Conservation (phyloP, 2,888 invertebrate genomes). For the Eumerus sabulonum region DNA sequence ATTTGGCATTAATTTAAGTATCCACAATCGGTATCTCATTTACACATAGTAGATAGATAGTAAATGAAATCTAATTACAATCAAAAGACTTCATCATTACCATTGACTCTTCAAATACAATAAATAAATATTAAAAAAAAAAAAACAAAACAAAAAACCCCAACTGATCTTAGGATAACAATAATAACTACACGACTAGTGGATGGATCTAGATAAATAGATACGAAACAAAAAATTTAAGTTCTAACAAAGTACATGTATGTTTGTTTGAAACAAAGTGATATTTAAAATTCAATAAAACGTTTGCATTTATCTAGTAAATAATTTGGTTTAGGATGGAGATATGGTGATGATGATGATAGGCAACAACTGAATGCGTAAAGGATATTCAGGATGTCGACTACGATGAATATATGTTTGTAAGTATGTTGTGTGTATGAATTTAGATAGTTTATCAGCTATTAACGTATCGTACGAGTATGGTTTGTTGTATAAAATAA, state of each 20-base stretch:
- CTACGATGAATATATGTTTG: too few relatives aligned
- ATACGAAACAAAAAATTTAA: slow-evolving; percentile 13
- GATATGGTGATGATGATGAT: slow-evolving; percentile 31
- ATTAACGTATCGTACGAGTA: background rate
- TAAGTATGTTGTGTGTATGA: slow-evolving; percentile 1
- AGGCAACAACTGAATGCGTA: slow-evolving; percentile 21
- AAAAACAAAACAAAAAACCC: background rate
- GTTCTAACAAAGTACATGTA: background rate
- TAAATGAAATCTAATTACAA: too few relatives aligned
- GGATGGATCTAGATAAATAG: slow-evolving; percentile 66
- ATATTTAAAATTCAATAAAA: slow-evolving; percentile 20
- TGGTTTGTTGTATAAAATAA: slow-evolving; percentile 42
- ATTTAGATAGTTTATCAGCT: slow-evolving; percentile 1
- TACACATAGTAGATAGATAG: too few relatives aligned
- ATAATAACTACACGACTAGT: slow-evolving; percentile 61
- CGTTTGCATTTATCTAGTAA: slow-evolving; percentile 22
- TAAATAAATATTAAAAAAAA: slow-evolving; percentile 2
- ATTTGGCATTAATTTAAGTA: slow-evolving; percentile 64
- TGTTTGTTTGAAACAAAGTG: slow-evolving; percentile 64
- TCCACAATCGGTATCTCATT: background rate
- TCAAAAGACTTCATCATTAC: too few relatives aligned
- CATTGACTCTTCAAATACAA: too few relatives aligned
- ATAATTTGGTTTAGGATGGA: slow-evolving; percentile 47
- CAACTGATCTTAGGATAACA: slow-evolving; percentile 35
- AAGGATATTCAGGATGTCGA: background rate